A percentile compares a stretch with the other conserved stretches of the same genome.
These are phyloP conservation scores for Mimachlamys varia DNA, from an alignment of 2,888 invertebrate genomes.

Conservation along the genomic window DNA sequence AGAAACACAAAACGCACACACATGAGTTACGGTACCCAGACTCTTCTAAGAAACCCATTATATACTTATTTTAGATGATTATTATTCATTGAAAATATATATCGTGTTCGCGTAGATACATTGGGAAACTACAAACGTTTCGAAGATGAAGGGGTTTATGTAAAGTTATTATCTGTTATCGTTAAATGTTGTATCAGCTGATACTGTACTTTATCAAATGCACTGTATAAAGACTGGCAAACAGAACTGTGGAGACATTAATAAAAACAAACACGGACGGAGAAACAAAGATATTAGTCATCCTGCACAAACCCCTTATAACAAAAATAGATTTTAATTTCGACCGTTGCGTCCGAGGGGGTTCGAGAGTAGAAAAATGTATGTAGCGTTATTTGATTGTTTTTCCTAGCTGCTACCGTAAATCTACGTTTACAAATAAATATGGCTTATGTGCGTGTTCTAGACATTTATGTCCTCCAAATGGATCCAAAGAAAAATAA, in stretches of 20 bases:
- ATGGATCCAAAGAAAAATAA: background rate
- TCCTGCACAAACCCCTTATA: background rate
- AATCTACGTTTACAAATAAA: background rate
- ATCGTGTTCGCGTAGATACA: background rate
- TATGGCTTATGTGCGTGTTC: background rate
- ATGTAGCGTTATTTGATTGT: background rate
- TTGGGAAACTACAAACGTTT: too few relatives aligned
- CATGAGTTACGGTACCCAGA: background rate
- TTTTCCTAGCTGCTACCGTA: background rate
- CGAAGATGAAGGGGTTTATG: too few relatives aligned
- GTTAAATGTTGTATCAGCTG: too few relatives aligned
- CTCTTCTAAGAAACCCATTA: background rate
- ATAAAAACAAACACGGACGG: background rate
- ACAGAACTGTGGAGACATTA: background rate
- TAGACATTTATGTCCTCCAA: background rate
- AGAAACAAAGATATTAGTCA: background rate
- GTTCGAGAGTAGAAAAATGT: background rate
- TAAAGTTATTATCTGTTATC: too few relatives aligned
- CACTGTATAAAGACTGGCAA: too few relatives aligned
- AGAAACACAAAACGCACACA: background rate
- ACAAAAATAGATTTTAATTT: background rate
- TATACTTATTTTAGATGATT: background rate
- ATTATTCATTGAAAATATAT: background rate
- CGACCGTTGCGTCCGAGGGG: background rate
- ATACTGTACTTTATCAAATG: too few relatives aligned